phyloP scores from a whole-genome alignment of 2,888 invertebrate genomes.

The Tenthredo livida region DNA sequence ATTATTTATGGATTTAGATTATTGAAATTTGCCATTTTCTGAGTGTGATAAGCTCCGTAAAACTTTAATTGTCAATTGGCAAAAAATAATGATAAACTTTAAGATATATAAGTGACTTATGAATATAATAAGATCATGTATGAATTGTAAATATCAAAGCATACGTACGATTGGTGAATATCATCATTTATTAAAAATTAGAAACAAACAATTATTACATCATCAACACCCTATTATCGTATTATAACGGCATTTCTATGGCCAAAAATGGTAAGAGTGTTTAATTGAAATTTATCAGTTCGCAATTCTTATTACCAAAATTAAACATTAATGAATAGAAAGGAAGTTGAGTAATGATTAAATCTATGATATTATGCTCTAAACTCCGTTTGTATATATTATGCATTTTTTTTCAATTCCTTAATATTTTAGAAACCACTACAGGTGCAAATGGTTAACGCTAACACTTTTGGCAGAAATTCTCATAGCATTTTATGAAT shows the following conservation, averaged over 20 bases:
- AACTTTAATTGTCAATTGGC: background rate
- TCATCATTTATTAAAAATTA: conserved; percentile 70
- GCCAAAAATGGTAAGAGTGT: conserved; percentile 12
- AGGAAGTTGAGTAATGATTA: background rate
- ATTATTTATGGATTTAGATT: background rate
- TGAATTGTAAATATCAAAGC: conserved; percentile 62
- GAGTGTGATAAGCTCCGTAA: background rate
- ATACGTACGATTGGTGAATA: conserved; percentile 63
- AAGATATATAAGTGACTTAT: conserved; percentile 4
- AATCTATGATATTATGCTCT: conserved; percentile 28
- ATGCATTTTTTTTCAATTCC: conserved; percentile 9
- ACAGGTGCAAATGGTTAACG: conserved; percentile 31
- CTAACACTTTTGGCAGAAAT: conserved; percentile 34
- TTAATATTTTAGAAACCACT: conserved; percentile 21
- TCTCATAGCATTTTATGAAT: background rate
- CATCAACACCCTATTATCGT: conserved; percentile 62
- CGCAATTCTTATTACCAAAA: conserved; percentile 29
- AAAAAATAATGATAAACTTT: background rate
- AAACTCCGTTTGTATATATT: conserved; percentile 20
- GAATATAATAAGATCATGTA: background rate
- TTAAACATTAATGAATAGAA: background rate
- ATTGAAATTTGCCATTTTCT: background rate
- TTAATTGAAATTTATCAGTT: conserved; percentile 18
- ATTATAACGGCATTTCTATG: conserved; percentile 70
- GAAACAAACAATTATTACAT: conserved; percentile 72